Conservation (phyloP, 1,140 invertebrate genomes). For the Potamilus streckersoni region DNA sequence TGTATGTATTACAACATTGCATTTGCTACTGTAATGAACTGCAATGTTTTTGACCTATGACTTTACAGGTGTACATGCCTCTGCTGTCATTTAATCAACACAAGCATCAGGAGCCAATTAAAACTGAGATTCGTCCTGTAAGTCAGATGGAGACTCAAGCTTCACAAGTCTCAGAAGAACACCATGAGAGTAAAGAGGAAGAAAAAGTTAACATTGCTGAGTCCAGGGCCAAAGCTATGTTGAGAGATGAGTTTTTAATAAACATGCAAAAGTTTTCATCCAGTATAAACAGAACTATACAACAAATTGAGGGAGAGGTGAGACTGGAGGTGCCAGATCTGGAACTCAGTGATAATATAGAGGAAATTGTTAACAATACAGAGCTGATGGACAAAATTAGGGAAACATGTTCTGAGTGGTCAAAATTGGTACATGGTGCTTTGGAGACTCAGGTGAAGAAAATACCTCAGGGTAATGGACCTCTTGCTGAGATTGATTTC, state of each 20-base stretch:
- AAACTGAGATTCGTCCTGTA: constrained; percentile 26
- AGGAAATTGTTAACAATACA: constrained; percentile 61
- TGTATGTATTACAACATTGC: too few relatives aligned
- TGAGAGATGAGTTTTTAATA: constrained; percentile 69
- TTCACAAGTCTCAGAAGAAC: constrained; percentile 33
- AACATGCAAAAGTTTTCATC: constrained; percentile 69
- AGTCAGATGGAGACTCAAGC: constrained; percentile 44
- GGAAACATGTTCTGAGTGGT: constrained; percentile 64
- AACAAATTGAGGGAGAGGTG: constrained; percentile 70
- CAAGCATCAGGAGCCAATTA: constrained; percentile 40
- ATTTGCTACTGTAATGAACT: too few relatives aligned
- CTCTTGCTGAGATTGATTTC: constrained; percentile 84
- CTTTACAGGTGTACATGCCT: constrained; percentile 65
- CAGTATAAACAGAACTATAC: constrained; percentile 66
- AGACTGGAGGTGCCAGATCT: constrained; percentile 66
- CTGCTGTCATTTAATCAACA: constrained; percentile 65
- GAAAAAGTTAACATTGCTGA: constrained; percentile 55
- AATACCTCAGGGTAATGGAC: constrained; percentile 76
- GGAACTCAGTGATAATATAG: constrained; percentile 58
- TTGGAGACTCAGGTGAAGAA: constrained; percentile 64
- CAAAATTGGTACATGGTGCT: constrained; percentile 61
- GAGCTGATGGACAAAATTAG: constrained; percentile 59
- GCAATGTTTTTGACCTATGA: too few relatives aligned
- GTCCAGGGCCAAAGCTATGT: constrained; percentile 59
- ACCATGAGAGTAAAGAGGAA: constrained; percentile 31